Conservation (phyloP, 53 echinoderm and acorn worm genomes). For the Zoroaster sp. region DNA sequence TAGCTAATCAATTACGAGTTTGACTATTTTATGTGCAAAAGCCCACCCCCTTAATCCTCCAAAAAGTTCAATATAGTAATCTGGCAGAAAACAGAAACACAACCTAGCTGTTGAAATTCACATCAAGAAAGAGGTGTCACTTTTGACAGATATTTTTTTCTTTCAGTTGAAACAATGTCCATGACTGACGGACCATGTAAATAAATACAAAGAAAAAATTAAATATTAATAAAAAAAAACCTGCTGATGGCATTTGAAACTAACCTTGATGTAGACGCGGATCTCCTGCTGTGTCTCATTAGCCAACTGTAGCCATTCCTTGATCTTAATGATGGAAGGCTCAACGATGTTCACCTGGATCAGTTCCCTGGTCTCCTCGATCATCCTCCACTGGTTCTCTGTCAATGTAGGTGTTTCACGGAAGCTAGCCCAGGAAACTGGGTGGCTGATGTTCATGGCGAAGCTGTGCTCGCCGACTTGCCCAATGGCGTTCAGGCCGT, state of each 20-base stretch:
- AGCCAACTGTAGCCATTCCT: slow-evolving; percentile 34
- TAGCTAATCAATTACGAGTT: too few species aligned
- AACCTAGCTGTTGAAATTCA: too few species aligned
- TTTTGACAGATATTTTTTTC: too few species aligned
- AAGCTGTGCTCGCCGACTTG: slow-evolving; percentile 81
- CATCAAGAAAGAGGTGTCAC: too few species aligned
- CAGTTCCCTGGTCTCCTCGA: slow-evolving; percentile 57
- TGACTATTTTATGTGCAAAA: too few species aligned
- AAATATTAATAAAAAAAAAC: background rate
- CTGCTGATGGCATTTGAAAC: background rate
- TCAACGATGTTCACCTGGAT: slow-evolving; percentile 42
- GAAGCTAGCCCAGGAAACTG: slow-evolving; percentile 96
- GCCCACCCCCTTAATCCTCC: too few species aligned
- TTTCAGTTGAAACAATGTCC: too few species aligned
- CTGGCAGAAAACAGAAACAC: too few species aligned
- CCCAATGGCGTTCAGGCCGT: slow-evolving; percentile 61
- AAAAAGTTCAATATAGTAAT: too few species aligned
- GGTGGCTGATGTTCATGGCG: slow-evolving; percentile 96
- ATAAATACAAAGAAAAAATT: too few species aligned
- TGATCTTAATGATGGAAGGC: slow-evolving; percentile 49
- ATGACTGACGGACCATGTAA: too few species aligned
- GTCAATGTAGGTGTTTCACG: slow-evolving; percentile 73
- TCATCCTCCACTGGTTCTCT: slow-evolving; percentile 72
- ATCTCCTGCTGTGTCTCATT: slow-evolving; percentile 53
- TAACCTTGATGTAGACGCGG: slow-evolving; percentile 27